These are phyloP conservation scores for Aleiodes sp. DNA, from an alignment of 1,140 invertebrate species.

Conservation along the genomic window DNA sequence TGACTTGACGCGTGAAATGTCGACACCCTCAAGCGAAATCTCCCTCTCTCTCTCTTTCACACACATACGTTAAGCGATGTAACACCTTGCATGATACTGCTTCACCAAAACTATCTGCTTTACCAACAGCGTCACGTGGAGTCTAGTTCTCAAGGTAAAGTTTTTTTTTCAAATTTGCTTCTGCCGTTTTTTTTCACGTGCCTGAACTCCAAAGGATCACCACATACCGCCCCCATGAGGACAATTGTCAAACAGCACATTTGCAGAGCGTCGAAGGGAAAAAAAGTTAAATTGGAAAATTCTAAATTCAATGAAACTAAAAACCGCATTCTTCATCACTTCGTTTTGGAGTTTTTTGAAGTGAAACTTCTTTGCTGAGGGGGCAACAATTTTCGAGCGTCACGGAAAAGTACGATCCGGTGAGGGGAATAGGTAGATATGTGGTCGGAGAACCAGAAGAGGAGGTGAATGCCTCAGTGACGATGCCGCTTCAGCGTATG, in stretches of 20 bases:
- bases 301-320: neutral
- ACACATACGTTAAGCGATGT: neutral
- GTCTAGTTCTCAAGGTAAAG: too few relatives aligned
- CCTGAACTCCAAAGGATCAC: neutral
- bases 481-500: too few relatives aligned
- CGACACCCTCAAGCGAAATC: neutral
- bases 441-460: neutral
- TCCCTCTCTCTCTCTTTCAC: neutral
- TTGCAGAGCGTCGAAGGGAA: neutral
- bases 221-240: neutral
- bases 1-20: slow-evolving; percentile 5
- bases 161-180: too few relatives aligned
- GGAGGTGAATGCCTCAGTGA: too few relatives aligned
- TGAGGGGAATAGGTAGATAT: neutral
- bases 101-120: too few relatives aligned
- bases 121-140: too few relatives aligned
- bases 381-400: too few relatives aligned
- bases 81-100: too few relatives aligned
- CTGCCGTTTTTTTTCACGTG: neutral
- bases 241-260: neutral
- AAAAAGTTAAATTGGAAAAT: neutral
- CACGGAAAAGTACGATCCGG: too few relatives aligned
- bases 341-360: too few relatives aligned
- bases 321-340: neutral
- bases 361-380: too few relatives aligned